Percentiles rank a stretch among this genome's conserved stretches.
Evolutionary conservation across 1,140 invertebrate genomes (phyloP).

Genomic region (Drosophila suzukii): DNA sequence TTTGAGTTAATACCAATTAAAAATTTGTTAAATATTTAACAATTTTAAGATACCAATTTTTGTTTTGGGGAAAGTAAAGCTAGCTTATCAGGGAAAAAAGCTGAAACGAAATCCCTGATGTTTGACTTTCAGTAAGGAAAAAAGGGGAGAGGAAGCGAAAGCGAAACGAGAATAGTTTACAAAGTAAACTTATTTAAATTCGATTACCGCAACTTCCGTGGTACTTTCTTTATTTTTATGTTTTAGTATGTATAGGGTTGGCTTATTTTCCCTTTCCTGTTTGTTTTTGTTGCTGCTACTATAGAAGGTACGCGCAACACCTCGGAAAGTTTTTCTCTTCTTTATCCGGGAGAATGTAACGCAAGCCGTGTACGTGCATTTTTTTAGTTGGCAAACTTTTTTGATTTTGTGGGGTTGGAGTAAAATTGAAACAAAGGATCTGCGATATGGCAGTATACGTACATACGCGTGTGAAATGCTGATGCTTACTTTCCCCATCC

Average conservation of each 20-base stretch:
- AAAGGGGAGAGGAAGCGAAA: slow-evolving; percentile 1
- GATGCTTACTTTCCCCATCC: slow-evolving; percentile 3
- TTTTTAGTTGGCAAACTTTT: slow-evolving; percentile 29
- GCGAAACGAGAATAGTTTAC: slow-evolving; percentile 69
- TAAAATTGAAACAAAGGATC: slow-evolving; percentile 19
- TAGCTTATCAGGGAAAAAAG: not conserved
- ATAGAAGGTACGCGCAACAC: slow-evolving; percentile 18
- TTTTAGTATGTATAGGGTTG: slow-evolving; percentile 44
- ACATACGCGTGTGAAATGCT: not conserved
- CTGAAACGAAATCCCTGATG: slow-evolving; percentile 15
- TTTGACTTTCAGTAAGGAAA: slow-evolving; percentile 31
- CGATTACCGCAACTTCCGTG: slow-evolving; percentile 79
- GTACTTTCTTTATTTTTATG: slow-evolving; percentile 55
- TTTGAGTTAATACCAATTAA: no score
- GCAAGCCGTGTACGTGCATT: slow-evolving; percentile 30
- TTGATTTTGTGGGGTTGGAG: no score
- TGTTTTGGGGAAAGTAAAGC: not conserved
- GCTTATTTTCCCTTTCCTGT: slow-evolving; percentile 24
- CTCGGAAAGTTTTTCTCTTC: slow-evolving; percentile 25
- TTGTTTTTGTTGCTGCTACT: slow-evolving; percentile 14
- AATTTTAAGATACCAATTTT: no score
- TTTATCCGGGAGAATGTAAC: slow-evolving; percentile 13
- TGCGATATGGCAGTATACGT: not conserved
- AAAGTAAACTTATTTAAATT: slow-evolving; percentile 83
- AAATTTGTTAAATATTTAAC: no score